Conservation (phyloP, 1,140 invertebrate species). For the Brachystomella parvula region DNA sequence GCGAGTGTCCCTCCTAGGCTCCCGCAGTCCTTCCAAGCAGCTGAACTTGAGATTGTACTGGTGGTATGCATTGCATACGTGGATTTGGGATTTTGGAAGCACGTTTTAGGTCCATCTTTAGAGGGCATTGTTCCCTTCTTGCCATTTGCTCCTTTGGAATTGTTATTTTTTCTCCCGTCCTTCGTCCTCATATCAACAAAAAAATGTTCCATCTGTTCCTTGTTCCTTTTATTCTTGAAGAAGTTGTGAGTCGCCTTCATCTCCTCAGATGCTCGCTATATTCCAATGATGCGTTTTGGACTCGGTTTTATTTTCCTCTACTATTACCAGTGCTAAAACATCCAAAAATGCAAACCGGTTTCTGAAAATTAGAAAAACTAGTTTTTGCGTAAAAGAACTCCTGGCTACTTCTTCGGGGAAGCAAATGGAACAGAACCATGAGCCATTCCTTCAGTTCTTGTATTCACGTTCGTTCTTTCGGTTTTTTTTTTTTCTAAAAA, state of each 20-base stretch:
- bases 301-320: too few relatives aligned
- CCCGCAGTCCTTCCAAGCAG: too few relatives aligned
- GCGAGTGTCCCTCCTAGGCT: too few relatives aligned
- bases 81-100: too few relatives aligned
- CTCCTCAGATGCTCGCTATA: too few relatives aligned
- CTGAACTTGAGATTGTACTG: too few relatives aligned
- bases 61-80: too few relatives aligned
- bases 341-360: not conserved
- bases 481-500: slow-evolving; percentile 5
- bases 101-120: too few relatives aligned
- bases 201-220: not conserved
- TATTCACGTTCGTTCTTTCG: not conserved
- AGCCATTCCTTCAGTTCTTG: not conserved
- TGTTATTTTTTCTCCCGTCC: not conserved
- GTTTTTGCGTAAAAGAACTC: not conserved
- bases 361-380: slow-evolving; percentile 10
- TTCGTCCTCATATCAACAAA: not conserved
- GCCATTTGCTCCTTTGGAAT: slow-evolving; percentile 10
- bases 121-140: slow-evolving; percentile 5
- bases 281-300: too few relatives aligned
- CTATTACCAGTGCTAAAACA: too few relatives aligned
- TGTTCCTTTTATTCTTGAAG: not conserved
- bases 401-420: not conserved
- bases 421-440: not conserved
- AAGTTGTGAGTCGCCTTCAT: too few relatives aligned